Percentiles rank a stretch among this genome's conserved stretches.
Evolutionary conservation across 2,113 vertebrate genomes (phyloP).

Genomic region (Heterocephalus glaber): DNA sequence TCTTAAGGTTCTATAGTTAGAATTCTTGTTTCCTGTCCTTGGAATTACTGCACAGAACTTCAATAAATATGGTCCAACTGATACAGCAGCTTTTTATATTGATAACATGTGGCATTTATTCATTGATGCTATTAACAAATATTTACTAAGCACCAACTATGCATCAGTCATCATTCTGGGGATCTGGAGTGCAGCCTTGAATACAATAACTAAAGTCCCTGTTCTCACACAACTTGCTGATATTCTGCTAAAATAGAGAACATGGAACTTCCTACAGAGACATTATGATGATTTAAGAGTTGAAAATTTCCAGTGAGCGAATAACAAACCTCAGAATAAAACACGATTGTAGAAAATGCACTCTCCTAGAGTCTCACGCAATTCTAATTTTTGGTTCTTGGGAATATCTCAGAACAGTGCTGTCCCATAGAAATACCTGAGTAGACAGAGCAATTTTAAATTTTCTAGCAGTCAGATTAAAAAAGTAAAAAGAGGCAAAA

Average conservation of each 20-base stretch:
- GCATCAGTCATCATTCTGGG: background rate
- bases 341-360: constrained; percentile 7
- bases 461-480: background rate
- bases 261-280: constrained; percentile 18
- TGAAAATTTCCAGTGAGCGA: constrained; percentile 58
- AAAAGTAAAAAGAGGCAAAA: background rate
- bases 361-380: background rate
- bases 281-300: constrained; percentile 13
- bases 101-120: background rate
- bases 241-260: constrained; percentile 42
- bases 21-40: constrained; percentile 46
- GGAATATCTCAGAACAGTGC: constrained; percentile 30
- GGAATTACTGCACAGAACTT: constrained; percentile 65
- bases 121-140: constrained; percentile 23
- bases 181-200: background rate
- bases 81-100: background rate
- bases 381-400: constrained; percentile 18
- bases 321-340: constrained; percentile 31
- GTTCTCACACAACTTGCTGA: constrained; percentile 20
- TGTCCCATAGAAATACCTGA: constrained; percentile 1
- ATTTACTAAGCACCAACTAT: constrained; percentile 57
- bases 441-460: constrained; percentile 18
- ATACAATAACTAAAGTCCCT: background rate
- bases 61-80: constrained; percentile 41
- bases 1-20: constrained; percentile 53